Evolutionary conservation across 2,113 vertebrate species (phyloP).

Genomic region (Strigops habroptila): DNA sequence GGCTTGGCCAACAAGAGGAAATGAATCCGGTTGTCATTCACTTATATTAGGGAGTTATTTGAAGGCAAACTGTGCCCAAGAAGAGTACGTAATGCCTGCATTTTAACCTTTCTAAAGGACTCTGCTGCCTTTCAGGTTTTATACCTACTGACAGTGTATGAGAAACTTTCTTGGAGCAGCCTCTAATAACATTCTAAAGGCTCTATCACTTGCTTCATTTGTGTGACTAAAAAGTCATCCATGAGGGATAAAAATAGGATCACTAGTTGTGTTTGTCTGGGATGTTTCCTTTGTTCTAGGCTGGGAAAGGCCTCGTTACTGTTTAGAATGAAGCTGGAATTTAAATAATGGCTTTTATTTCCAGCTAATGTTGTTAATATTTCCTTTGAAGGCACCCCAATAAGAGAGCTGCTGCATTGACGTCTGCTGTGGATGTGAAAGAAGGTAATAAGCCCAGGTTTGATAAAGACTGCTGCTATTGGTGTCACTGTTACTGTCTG

Average conservation of each 20-base stretch:
- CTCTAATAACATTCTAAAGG: neutral
- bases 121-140: neutral
- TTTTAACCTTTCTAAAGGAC: neutral
- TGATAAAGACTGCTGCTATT: neutral
- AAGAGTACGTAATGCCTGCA: neutral
- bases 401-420: neutral
- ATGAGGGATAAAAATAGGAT: neutral
- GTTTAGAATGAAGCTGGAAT: neutral
- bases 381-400: constrained; percentile 44
- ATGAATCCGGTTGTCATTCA: neutral
- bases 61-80: neutral
- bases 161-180: neutral
- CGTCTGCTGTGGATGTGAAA: constrained; percentile 2
- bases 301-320: neutral
- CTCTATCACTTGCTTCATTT: neutral
- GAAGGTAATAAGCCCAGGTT: constrained; percentile 59
- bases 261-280: neutral
- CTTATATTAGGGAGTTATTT: neutral
- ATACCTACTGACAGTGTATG: neutral
- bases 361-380: neutral
- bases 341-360: neutral
- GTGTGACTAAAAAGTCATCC: neutral
- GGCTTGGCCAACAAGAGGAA: neutral
- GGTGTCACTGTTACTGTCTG: neutral
- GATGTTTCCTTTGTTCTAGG: neutral